Base-by-base conservation (phyloP, 53 echinoderm and acorn worm genomes). In the Luidia sarsii region DNA sequence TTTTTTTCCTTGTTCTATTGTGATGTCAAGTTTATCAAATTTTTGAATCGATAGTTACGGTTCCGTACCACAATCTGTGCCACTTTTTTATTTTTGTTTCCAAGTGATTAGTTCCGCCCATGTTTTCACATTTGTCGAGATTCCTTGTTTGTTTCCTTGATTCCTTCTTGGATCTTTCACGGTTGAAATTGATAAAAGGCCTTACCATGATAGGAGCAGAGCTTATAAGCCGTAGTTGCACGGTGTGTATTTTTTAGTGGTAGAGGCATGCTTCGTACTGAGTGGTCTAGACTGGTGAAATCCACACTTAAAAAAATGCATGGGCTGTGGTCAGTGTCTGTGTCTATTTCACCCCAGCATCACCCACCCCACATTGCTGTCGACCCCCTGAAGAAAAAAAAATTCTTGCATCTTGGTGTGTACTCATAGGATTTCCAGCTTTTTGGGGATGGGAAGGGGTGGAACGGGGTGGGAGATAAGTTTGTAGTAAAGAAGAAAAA, bases 121-220 rank as follows among this genome's bases (percentile, higher is more conserved):
- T n/a, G n/a, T n/a, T n/a, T n/a, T 15, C 3, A 62, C 64, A 64
- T 3, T 16, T 5, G 16, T 36, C 10, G 6, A 24, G 16, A 33
- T 33, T 33, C 35, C 30, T 36, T 36, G 38, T n/a, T 22, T 16
- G 22, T 54, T 43, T 46, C 18, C 45, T 16, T 37, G 34, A 34
- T 35, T 25, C 41, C 36, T 39, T 77, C 48, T 77, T 60, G 46
- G 60, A 77, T 77, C 77, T 77, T 61, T 77, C 77, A 60, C 59
- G 27, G 77, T 59, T 0, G 19, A 16, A 18, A 29, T 30, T 77
- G 54, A 46, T 43, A 35, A 31, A 77, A 45, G 77, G 77, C 77
- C 77, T 77, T 77, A 41, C 6, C 11, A 41, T 7, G 6, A 11
- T 7, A 41, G 11, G 11, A 41, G 41, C 6, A 41, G 11, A 41